Evolutionary conservation across 1,140 invertebrate genomes (phyloP).

Genomic region (Rhagoletis zephyria): DNA sequence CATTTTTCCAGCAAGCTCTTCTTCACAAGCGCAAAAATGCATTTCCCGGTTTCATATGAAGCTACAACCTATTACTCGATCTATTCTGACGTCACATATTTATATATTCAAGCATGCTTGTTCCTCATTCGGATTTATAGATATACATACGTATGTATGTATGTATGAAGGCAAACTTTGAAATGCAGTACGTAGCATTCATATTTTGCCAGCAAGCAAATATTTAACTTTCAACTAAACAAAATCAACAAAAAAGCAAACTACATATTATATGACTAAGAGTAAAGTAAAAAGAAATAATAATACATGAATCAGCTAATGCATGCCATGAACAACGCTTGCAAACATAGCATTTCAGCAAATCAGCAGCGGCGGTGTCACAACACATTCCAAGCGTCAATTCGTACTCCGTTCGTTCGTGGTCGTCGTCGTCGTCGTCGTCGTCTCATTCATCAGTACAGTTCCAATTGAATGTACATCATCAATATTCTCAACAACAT

Average conservation of each 20-base stretch:
- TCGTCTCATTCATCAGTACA: slow-evolving; percentile 16
- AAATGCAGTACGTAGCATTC: background rate
- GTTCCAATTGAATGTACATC: background rate
- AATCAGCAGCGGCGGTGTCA: background rate
- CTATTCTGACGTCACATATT: no score
- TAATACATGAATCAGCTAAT: slow-evolving; percentile 28
- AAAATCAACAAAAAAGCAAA: background rate
- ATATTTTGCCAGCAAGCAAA: background rate
- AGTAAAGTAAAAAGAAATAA: slow-evolving; percentile 27
- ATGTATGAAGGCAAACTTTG: background rate
- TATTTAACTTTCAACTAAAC: background rate
- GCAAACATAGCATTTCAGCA: background rate
- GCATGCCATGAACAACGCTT: slow-evolving; percentile 28
- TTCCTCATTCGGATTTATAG: background rate
- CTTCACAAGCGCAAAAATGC: background rate
- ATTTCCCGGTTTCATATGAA: background rate
- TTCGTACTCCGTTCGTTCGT: background rate
- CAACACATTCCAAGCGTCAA: slow-evolving; percentile 25
- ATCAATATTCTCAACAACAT: slow-evolving; percentile 16
- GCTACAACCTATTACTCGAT: background rate
- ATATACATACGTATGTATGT: background rate
- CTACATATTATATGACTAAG: background rate
- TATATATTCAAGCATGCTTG: no score
- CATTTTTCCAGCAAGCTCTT: background rate
- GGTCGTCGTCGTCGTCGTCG: no score